These are phyloP conservation scores for Varanus komodoensis DNA, from an alignment of 2,113 vertebrate species.

Conservation along the genomic window DNA sequence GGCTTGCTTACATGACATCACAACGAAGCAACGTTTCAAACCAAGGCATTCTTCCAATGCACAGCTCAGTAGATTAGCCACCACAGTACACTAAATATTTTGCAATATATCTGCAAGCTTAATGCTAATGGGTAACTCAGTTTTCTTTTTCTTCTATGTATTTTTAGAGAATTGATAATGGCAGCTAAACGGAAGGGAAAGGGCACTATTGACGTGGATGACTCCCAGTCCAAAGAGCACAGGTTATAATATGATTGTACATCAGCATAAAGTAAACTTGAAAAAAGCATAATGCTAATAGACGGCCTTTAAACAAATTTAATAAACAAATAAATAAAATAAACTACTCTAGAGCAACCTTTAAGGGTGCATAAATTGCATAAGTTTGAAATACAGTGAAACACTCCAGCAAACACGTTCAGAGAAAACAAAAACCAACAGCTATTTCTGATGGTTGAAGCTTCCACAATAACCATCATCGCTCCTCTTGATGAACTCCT, in stretches of 20 bases:
- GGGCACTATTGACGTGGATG: neutral
- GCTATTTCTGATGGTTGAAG: neutral
- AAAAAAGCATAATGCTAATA: too few species aligned
- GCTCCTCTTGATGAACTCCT: neutral
- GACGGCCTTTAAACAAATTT: too few species aligned
- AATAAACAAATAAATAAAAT: too few species aligned
- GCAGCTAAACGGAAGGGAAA: neutral
- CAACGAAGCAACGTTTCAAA: too few species aligned
- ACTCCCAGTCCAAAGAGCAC: neutral
- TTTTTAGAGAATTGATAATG: neutral
- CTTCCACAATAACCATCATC: neutral
- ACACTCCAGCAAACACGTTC: neutral
- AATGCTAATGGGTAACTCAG: neutral
- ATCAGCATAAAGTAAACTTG: neutral
- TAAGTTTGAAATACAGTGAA: neutral
- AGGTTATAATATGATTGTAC: neutral
- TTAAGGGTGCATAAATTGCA: neutral
- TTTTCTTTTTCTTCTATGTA: neutral
- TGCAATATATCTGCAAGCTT: fast-evolving
- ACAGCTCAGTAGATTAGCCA: neutral
- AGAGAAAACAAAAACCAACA: neutral
- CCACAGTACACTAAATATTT: fast-evolving
- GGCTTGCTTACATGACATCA: neutral
- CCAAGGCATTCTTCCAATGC: neutral
- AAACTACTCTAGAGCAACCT: neutral